phyloP scores from a whole-genome alignment of 2,797 vertebrate genomes.

The Spinus olivaceus region DNA sequence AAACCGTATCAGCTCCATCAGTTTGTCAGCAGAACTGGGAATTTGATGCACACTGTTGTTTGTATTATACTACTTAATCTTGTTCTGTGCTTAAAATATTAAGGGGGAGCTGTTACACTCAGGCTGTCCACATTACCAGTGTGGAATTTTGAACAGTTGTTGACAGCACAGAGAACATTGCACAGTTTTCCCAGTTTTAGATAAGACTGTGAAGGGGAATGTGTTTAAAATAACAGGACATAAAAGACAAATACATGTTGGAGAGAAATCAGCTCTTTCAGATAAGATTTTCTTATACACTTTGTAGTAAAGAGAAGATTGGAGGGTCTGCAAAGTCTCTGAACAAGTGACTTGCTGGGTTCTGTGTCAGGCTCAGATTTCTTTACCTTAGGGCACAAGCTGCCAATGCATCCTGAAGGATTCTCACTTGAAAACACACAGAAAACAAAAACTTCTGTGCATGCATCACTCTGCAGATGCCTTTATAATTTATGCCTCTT shows the following conservation, averaged over 20 bases:
- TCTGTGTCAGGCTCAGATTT: not conserved
- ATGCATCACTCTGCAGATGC: not conserved
- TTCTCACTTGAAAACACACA: not conserved
- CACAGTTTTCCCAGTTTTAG: not conserved
- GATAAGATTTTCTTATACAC: not conserved
- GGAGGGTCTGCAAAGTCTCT: not conserved
- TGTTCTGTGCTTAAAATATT: not conserved
- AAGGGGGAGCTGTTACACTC: not conserved
- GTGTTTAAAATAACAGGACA: not conserved
- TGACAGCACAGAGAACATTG: not conserved
- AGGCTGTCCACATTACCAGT: not conserved
- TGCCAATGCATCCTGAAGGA: not conserved
- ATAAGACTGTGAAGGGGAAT: not conserved
- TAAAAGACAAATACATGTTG: not conserved
- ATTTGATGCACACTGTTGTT: not conserved
- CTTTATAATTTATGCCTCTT: constrained; percentile 15
- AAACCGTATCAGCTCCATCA: not conserved
- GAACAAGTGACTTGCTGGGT: not conserved
- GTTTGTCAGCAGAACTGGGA: not conserved
- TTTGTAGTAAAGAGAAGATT: not conserved
- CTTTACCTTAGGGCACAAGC: constrained; percentile 7
- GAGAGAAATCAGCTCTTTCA: not conserved
- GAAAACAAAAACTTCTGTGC: not conserved
- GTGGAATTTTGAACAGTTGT: not conserved
- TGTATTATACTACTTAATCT: not conserved